Percentiles rank a stretch among this genome's conserved stretches.
phyloP scores from a whole-genome alignment of 2,888 invertebrate genomes.

The Plutella xylostella region DNA sequence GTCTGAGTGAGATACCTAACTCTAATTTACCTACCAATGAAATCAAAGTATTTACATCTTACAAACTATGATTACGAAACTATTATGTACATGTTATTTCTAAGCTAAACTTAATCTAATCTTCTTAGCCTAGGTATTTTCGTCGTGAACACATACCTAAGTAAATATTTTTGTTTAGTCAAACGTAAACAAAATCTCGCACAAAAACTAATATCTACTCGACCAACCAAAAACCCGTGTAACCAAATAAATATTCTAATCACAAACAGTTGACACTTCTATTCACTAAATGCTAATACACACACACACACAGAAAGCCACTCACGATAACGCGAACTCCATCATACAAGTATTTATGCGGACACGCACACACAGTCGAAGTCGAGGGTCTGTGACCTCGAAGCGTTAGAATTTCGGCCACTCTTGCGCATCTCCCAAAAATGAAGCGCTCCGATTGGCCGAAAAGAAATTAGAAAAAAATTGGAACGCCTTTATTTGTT shows the following conservation, averaged over 20 bases:
- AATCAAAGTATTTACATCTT: no score
- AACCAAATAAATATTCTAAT: neutral
- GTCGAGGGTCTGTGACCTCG: neutral
- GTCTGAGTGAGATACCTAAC: no score
- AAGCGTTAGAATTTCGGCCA: constrained; percentile 39
- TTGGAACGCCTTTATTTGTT: constrained; percentile 24
- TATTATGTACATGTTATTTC: no score
- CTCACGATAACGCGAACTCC: constrained; percentile 8
- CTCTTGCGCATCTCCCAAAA: constrained; percentile 45
- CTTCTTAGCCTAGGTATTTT: no score
- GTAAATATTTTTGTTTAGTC: no score
- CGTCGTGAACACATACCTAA: no score
- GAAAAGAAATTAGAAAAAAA: constrained; percentile 41
- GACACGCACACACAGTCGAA: no score
- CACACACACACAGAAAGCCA: neutral
- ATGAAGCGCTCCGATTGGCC: constrained; percentile 33
- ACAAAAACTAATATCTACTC: no score
- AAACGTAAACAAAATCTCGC: no score
- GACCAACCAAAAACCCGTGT: neutral
- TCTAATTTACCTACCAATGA: no score
- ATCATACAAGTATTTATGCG: neutral
- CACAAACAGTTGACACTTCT: constrained; percentile 28
- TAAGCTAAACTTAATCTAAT: no score
- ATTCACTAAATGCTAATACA: constrained; percentile 55
- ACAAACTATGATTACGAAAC: no score